phyloP scores from a whole-genome alignment of 1,140 invertebrate species.

The Mercenaria mercenaria region DNA sequence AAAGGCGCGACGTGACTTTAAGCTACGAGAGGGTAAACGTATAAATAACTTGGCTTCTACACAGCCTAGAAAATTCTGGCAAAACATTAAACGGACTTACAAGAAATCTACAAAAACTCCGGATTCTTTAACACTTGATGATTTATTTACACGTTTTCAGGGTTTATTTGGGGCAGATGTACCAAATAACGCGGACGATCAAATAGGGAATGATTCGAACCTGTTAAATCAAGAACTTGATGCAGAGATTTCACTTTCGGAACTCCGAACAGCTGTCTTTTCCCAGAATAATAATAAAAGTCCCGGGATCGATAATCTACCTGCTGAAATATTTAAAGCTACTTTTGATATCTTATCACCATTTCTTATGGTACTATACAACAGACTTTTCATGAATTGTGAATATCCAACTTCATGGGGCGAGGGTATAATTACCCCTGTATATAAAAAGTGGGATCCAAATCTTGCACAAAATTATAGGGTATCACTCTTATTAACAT shows the following conservation, averaged over 20 bases:
- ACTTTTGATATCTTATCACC: not conserved
- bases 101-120: too few relatives aligned
- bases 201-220: not conserved
- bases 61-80: too few relatives aligned
- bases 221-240: slow-evolving; percentile 1
- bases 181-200: too few relatives aligned
- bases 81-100: too few relatives aligned
- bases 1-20: too few relatives aligned
- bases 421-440: not conserved
- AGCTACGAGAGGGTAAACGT: not conserved
- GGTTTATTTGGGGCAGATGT: not conserved
- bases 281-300: slow-evolving; percentile 32
- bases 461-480: not conserved
- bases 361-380: not conserved
- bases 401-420: slow-evolving; percentile 10
- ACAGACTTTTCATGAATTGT: not conserved
- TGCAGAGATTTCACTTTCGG: not conserved
- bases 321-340: too few relatives aligned
- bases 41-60: not conserved
- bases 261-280: not conserved
- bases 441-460: not conserved
- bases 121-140: too few relatives aligned
- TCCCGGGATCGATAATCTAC: too few relatives aligned
- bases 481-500: slow-evolving; percentile 4
- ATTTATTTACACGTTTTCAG: not conserved